Evolutionary conservation across 2,797 vertebrate genomes (phyloP).

Genomic region (Chromis chromis): DNA sequence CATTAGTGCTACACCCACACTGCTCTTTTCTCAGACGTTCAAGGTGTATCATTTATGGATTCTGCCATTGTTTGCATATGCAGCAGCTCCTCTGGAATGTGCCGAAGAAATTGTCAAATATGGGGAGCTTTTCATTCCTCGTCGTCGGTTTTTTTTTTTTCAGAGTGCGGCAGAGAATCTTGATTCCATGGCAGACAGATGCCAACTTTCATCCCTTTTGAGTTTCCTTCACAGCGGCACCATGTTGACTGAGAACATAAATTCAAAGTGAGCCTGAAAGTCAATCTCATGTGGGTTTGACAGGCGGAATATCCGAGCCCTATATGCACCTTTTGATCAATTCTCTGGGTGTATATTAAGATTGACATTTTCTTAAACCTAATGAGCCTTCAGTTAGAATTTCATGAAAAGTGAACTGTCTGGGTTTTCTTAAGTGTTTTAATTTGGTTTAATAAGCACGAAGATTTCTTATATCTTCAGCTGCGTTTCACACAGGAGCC

Average conservation of each 20-base stretch:
- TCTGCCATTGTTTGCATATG: conserved; percentile 62
- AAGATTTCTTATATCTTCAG: conserved; percentile 27
- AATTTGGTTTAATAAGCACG: conserved; percentile 29
- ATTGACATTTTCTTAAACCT: conserved; percentile 47
- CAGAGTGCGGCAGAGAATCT: conserved; percentile 34
- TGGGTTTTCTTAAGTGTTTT: conserved; percentile 9
- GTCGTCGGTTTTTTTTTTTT: conserved; percentile 1
- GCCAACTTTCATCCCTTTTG: conserved; percentile 70
- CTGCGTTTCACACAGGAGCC: conserved; percentile 30
- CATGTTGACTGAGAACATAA: conserved; percentile 43
- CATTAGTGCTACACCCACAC: conserved; percentile 68
- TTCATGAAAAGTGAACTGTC: conserved; percentile 16
- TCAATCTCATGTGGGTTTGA: conserved; percentile 53
- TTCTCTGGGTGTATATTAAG: conserved; percentile 25
- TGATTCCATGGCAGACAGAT: conserved; percentile 66
- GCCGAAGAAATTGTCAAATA: conserved; percentile 54
- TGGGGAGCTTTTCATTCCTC: conserved; percentile 50
- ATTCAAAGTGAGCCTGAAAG: conserved; percentile 59
- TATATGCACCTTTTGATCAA: conserved; percentile 59
- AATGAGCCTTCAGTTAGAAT: conserved; percentile 40
- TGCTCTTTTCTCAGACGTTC: conserved; percentile 54
- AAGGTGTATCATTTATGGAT: conserved; percentile 56
- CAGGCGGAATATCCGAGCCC: conserved; percentile 42
- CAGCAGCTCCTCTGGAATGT: conserved; percentile 36
- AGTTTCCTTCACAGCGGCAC: conserved; percentile 53